Evolutionary conservation across 2,888 invertebrate species (phyloP).

Genomic region (Sarcophaga caerulescens): DNA sequence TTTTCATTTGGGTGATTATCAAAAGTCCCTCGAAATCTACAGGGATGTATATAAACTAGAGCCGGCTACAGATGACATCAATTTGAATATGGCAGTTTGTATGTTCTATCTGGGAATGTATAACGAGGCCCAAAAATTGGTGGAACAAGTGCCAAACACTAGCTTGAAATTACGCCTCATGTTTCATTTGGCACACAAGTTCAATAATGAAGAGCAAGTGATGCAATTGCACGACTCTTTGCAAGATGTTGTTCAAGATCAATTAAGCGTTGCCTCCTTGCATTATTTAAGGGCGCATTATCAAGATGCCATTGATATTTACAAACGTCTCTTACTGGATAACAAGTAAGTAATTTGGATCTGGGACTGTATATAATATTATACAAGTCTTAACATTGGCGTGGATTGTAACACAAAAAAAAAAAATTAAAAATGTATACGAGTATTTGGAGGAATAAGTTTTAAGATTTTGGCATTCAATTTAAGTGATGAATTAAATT

Average conservation of each 20-base stretch:
- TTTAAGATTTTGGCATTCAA: too few species aligned
- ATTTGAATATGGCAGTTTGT: constrained; percentile 94
- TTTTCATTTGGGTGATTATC: constrained; percentile 97
- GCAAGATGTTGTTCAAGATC: constrained; percentile 95
- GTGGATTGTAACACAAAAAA: too few species aligned
- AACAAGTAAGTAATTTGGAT: constrained; percentile 86
- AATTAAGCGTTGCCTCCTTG: constrained; percentile 96
- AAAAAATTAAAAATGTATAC: too few species aligned
- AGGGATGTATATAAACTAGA: constrained; percentile 83
- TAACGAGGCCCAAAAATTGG: constrained; percentile 85
- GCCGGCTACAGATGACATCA: constrained; percentile 84
- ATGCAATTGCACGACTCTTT: constrained; percentile 92
- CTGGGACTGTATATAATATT: neutral
- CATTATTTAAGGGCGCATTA: constrained; percentile 98
- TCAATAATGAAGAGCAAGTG: constrained; percentile 92
- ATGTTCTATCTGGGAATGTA: constrained; percentile 93
- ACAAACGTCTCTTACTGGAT: constrained; percentile 94
- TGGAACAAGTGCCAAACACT: constrained; percentile 85
- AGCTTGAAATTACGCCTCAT: constrained; percentile 88
- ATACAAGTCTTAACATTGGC: too few species aligned
- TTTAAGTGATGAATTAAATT: neutral
- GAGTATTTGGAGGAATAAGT: neutral
- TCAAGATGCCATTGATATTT: constrained; percentile 99
- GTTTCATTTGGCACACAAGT: constrained; percentile 96
- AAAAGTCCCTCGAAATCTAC: constrained; percentile 89